Evolutionary conservation across 2,888 invertebrate genomes (phyloP), one percentile per base, ranked within the genome.

Genomic region (Leucozona laternaria): DNA sequence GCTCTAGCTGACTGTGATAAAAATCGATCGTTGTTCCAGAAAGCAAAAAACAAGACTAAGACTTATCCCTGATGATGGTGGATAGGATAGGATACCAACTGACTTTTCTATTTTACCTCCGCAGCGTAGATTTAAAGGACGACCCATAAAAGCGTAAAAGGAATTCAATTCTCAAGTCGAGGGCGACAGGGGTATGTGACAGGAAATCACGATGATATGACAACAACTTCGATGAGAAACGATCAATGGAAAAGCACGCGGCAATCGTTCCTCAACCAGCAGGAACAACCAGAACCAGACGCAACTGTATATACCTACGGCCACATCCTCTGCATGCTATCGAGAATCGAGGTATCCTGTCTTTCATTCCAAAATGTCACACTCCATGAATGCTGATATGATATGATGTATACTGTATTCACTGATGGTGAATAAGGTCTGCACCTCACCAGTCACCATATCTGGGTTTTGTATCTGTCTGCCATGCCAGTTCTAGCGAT

Each of bases 351-450:
- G 57, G 76, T 58, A 79, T 79, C 62, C 80, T 81, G 77, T 50
- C 77, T 85, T 78, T 64, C 73, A 79, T 79, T 79, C 72, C 62
- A 75, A 78, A 79, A 87, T 87, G 87, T 88, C 88, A 88, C 81
- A 87, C 83, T 87, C 87, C 71, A 88, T 88, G 87, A 88, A 88
- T 88, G 87, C 81, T 88, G 88, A 88, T 88, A 88, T 88, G 88
- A 87, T n/a, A n/a, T 81, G 81, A 84, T 73, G 77, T 78, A 78
- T 81, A 68, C 73, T 70, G 72, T 81, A 78, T 73, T 85, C 85
- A 70, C 72, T 77, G 34, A 34, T 34, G 77, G 40, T 28, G 70
- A 78, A 60, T 60, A 40, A 73, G 62, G 58, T 76, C 53, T 70
- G 68, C 60, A 78, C 43, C 72, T 58, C 31, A 60, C 17, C 68